These are phyloP conservation scores for Sebastes steindachneri DNA, from an alignment of 2,797 vertebrate genomes.

Conservation along the genomic window DNA sequence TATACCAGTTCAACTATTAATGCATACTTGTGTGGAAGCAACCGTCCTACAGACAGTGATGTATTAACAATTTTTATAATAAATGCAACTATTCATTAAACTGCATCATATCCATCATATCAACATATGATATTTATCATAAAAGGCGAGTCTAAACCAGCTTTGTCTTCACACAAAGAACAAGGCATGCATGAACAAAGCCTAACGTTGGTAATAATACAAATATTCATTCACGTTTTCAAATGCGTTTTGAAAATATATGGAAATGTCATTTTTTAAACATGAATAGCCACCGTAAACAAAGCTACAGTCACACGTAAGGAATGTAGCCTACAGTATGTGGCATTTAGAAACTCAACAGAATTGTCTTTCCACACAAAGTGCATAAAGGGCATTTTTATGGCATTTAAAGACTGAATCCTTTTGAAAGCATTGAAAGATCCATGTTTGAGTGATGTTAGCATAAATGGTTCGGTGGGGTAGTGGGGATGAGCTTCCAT, in stretches of 20 bases:
- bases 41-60: background rate
- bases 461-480: constrained; percentile 18
- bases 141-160: background rate
- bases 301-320: background rate
- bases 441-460: background rate
- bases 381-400: background rate
- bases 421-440: background rate
- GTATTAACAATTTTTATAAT: background rate
- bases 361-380: background rate
- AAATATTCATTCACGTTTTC: background rate
- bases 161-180: constrained; percentile 17
- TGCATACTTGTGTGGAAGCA: background rate
- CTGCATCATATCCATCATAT: background rate
- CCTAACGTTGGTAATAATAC: background rate
- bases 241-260: background rate
- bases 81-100: background rate
- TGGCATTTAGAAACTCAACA: constrained; percentile 7
- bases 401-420: constrained; percentile 7
- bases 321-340: background rate
- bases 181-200: background rate
- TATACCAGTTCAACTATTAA: background rate
- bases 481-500: background rate
- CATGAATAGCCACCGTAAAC: background rate
- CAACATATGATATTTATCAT: background rate
- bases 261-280: background rate